Evolutionary conservation across 1,140 invertebrate genomes (phyloP), one percentile per base, ranked within the genome.

Genomic region (Zaprionus vittiger): DNA sequence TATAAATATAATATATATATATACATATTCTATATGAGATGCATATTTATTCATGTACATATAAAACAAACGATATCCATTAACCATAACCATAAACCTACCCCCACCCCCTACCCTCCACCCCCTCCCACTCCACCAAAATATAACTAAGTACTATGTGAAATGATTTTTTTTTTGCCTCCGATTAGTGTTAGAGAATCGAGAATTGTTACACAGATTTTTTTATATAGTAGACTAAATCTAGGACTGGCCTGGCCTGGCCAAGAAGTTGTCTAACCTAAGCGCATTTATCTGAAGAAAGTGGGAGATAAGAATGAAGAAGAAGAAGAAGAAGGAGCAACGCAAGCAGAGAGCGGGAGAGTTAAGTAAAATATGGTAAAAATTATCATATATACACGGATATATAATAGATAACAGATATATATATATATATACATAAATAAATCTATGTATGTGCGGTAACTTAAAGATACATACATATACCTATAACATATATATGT

Each of bases 21-120:
- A 56, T 22, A 38, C 68, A 55, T 44, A 44, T 17, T 44, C 47
- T 20, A 66, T 55, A 80, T 44, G 38, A 14, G 20, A 81, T 64
- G 64, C 63, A 77, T 80, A 83, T 80, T 79, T 83, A 83, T 83
- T 83, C 77, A 77, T 83, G 81, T 83, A 83, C 49, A 83, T 83
- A 79, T 2, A 54, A 70, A 34, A 34, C 44, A 64, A 71, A 41
- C 38, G 55, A 71, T 65, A 76, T 28, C 38, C 65, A 31, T 6
- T 68, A 62, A 28, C 55, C 31, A 60, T 44, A 41, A n/a, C 4
- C 14, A 5, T 38, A 38, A 1, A 3, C 37, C 37, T 2, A 7
- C 41, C 41, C 41, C 41, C n/a, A 7, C n/a, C 14, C 4, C 22
- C 1, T 3, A 1, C 41, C 41, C 41, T n/a, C 41, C 5, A 2